Conservation (phyloP, 2,113 vertebrate genomes). For the Dromiciops gliroides region DNA sequence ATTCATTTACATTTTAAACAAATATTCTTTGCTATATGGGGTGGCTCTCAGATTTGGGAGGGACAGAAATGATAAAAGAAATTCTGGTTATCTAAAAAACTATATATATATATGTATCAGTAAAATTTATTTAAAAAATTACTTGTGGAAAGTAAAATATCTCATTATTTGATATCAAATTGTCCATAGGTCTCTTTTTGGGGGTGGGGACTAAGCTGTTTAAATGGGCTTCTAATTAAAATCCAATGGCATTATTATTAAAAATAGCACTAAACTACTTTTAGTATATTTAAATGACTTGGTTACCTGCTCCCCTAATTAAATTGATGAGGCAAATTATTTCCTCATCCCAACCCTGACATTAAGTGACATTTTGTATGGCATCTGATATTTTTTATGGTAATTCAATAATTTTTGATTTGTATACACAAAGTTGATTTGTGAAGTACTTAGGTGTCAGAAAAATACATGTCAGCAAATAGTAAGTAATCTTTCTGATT, state of each 20-base stretch:
- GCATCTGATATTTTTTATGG: constrained; percentile 78
- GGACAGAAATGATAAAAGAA: background rate
- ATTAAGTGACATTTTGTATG: constrained; percentile 82
- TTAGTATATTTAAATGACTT: constrained; percentile 77
- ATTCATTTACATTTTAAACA: background rate
- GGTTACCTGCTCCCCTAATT: constrained; percentile 80
- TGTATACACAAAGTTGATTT: constrained; percentile 78
- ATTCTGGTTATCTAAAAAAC: background rate
- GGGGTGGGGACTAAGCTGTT: background rate
- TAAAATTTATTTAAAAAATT: background rate
- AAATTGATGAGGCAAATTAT: constrained; percentile 81
- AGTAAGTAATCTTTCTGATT: constrained; percentile 79
- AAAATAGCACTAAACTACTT: constrained; percentile 73
- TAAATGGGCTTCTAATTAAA: constrained; percentile 71
- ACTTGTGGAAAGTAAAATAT: background rate
- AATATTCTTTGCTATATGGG: background rate
- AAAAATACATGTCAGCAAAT: constrained; percentile 75
- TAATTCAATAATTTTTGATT: constrained; percentile 84
- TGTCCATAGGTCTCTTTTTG: background rate
- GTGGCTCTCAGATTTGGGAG: background rate
- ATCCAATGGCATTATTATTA: constrained; percentile 65
- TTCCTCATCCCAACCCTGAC: constrained; percentile 76
- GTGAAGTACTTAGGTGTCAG: constrained; percentile 66
- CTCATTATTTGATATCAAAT: background rate
- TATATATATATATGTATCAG: no score